Evolutionary conservation across 2,797 vertebrate species (phyloP), one percentile per base, ranked within the genome.

Genomic region (Xerus rutilus): DNA sequence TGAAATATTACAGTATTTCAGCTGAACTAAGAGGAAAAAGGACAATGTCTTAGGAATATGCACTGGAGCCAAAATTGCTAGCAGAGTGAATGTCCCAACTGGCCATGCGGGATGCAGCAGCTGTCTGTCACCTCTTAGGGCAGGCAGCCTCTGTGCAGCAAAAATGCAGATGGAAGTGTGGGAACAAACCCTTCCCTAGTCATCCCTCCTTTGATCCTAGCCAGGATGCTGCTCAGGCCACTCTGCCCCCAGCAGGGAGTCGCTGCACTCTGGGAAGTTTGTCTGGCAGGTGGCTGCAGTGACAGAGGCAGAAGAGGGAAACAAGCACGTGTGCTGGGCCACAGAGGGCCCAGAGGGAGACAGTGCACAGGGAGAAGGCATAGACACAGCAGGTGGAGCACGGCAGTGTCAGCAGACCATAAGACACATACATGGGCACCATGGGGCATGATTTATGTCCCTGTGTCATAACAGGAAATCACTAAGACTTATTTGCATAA

Each of bases 1-100:
- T 95, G 91, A 91, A 95, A 96, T 87, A 85, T 70, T 59, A 94
- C 10, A 64, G 45, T 54, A 57, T 84, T 96, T 93, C 84, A 95
- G 89, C 84, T 96, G 95, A 95, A 95, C 83, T 74, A 94, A 96
- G 91, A 62, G 65, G 43, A 32, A 83, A 92, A 20, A 45, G 47
- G 79, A 93, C 4, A 86, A 89, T 89, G 77, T 96, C 91, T 94
- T 76, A 43, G 85, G 79, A 54, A 85, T 69, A n/a, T 86, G 89
- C 32, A n/a, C 8, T 3, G 20, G 32, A 49, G 43, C 86, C 95
- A 95, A 90, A 43, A 87, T 10, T 69, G 62, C 32, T 18, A 32
- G 47, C 81, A 96, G 78, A 92, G 39, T 62, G 5, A 49, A 32
- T 14, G 25, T 73, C 81, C 86, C 0, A 5, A 25, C 74, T 23